These are phyloP conservation scores for Eristalis tenax DNA, from an alignment of 2,888 invertebrate genomes.

Conservation along the genomic window DNA sequence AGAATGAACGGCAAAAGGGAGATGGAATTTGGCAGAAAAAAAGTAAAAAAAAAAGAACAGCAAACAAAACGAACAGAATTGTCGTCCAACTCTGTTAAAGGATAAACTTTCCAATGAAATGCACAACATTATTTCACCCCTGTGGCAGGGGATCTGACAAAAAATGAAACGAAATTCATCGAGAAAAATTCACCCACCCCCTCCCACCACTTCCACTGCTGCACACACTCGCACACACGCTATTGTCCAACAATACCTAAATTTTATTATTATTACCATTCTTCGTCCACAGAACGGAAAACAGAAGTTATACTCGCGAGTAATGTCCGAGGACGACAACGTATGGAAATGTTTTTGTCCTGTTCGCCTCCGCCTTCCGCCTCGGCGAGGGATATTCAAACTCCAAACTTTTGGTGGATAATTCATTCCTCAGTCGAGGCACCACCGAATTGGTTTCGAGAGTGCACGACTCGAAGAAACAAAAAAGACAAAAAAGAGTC, in stretches of 20 bases:
- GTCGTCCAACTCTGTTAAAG: constrained; percentile 59
- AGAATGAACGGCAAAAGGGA: neutral
- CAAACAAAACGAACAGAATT: neutral
- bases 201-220: too few species aligned
- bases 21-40: neutral
- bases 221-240: too few species aligned
- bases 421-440: constrained; percentile 58
- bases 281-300: constrained; percentile 58
- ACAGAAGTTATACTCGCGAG: constrained; percentile 71
- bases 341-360: constrained; percentile 63
- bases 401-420: constrained; percentile 61
- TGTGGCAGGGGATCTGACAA: constrained; percentile 25
- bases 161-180: constrained; percentile 61
- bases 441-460: constrained; percentile 43
- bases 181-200: constrained; percentile 38
- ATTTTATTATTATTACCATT: constrained; percentile 70
- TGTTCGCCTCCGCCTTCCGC: neutral
- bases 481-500: neutral
- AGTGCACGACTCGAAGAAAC: constrained; percentile 1
- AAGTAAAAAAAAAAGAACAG: neutral
- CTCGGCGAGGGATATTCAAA: constrained; percentile 47
- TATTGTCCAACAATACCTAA: neutral
- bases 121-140: constrained; percentile 66
- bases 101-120: constrained; percentile 70
- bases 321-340: constrained; percentile 68